phyloP scores from a whole-genome alignment of 2,888 invertebrate genomes.

The Andrena chrysosceles region DNA sequence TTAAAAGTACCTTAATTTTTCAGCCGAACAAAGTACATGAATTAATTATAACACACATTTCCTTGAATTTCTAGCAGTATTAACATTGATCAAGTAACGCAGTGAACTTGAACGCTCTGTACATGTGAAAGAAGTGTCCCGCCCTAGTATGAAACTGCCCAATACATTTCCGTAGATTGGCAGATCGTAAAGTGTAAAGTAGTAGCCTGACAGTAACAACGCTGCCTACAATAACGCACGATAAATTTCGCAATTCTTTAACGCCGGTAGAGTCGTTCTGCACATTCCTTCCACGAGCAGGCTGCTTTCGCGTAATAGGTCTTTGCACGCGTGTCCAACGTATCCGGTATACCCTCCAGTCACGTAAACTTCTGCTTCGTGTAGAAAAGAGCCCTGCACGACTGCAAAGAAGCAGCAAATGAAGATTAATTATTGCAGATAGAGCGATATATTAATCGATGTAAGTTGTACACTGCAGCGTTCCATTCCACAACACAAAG shows the following conservation, averaged over 20 bases:
- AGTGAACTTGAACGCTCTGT: not conserved
- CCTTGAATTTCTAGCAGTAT: not conserved
- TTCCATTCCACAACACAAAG: not conserved
- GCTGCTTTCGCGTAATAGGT: constrained; percentile 33
- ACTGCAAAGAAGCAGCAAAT: constrained; percentile 13
- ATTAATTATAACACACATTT: too few species aligned
- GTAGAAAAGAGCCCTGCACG: constrained; percentile 1
- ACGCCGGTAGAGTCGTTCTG: not conserved
- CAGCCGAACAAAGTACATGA: too few species aligned
- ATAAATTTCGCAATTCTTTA: constrained; percentile 21
- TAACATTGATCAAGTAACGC: not conserved
- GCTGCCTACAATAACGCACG: not conserved
- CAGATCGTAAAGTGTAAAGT: constrained; percentile 16
- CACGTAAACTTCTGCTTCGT: constrained; percentile 33
- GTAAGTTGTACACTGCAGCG: not conserved
- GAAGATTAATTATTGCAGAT: constrained; percentile 47
- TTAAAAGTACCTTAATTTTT: too few species aligned
- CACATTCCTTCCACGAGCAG: constrained; percentile 13
- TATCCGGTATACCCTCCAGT: constrained; percentile 32
- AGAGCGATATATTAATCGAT: constrained; percentile 16
- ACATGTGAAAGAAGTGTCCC: not conserved
- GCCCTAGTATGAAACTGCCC: not conserved
- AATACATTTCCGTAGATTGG: not conserved
- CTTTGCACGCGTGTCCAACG: constrained; percentile 26
- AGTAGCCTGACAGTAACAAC: constrained; percentile 13